Conservation (phyloP, 30 jellyfish, hydroid and myxozoan genomes). For the Pseudorhiza aurosa region DNA sequence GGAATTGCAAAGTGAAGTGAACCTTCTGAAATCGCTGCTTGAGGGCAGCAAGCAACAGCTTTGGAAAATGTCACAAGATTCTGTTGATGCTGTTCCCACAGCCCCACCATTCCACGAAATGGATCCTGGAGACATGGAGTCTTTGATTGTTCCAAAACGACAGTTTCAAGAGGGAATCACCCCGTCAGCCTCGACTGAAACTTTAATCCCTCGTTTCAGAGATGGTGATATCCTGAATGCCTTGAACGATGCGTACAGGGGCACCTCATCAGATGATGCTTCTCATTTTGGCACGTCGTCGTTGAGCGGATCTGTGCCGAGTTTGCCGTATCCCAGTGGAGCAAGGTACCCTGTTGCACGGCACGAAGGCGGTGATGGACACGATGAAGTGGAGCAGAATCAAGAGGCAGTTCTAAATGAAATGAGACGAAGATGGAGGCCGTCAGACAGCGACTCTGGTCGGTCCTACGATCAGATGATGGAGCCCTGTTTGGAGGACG, state of each 20-base stretch:
- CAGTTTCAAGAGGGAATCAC: slow-evolving; percentile 22
- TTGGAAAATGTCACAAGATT: slow-evolving; percentile 13
- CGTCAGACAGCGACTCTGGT: slow-evolving; percentile 54
- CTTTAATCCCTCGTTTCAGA: slow-evolving; percentile 53
- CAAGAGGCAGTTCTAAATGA: slow-evolving; percentile 21
- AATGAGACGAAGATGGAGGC: slow-evolving; percentile 38
- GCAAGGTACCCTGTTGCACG: slow-evolving; percentile 14
- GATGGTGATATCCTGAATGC: slow-evolving; percentile 50
- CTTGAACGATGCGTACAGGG: slow-evolving; percentile 30
- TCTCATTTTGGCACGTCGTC: slow-evolving; percentile 51
- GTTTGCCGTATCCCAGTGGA: slow-evolving; percentile 17
- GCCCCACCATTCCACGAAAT: slow-evolving; percentile 16
- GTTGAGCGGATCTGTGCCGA: slow-evolving; percentile 39
- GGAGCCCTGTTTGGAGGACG: slow-evolving; percentile 46
- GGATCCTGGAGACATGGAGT: slow-evolving; percentile 2
- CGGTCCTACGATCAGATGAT: slow-evolving; percentile 53
- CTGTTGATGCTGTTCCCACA: slow-evolving; percentile 40
- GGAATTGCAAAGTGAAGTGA: slow-evolving; percentile 49
- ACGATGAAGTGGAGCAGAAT: slow-evolving; percentile 44
- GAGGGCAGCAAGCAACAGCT: slow-evolving; percentile 35
- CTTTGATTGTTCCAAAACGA: neutral
- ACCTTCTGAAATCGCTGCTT: slow-evolving; percentile 24
- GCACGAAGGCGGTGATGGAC: slow-evolving; percentile 5
- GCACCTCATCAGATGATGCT: slow-evolving; percentile 46
- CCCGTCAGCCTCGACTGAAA: slow-evolving; percentile 56